phyloP scores from a whole-genome alignment of 2,888 invertebrate genomes.

The Dynastes tityus region DNA sequence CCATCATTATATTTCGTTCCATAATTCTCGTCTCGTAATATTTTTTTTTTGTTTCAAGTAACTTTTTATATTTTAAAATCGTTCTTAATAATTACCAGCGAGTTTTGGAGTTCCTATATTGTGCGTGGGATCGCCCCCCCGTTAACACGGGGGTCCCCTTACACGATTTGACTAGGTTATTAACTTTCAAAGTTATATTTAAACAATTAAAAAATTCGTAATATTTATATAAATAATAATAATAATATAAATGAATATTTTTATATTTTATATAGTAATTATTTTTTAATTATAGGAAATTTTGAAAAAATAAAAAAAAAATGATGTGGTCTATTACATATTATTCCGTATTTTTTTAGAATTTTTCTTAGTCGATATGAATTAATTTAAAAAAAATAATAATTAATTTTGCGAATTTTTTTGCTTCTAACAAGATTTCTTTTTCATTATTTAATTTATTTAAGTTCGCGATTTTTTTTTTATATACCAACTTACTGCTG shows the following conservation, averaged over 20 bases:
- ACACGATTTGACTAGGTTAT: constrained; percentile 68
- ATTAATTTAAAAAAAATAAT: constrained; percentile 51
- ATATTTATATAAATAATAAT: constrained; percentile 64
- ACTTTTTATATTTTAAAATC: constrained; percentile 67
- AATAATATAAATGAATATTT: constrained; percentile 15
- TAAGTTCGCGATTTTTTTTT: not conserved
- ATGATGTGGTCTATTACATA: constrained; percentile 60
- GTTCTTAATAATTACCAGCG: constrained; percentile 83
- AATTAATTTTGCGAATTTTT: constrained; percentile 30
- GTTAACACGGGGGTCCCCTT: constrained; percentile 58
- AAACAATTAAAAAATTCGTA: constrained; percentile 57
- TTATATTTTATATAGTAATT: constrained; percentile 12
- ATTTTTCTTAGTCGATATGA: not conserved
- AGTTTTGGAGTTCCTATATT: constrained; percentile 84
- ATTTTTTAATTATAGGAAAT: constrained; percentile 49
- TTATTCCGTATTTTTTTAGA: not conserved
- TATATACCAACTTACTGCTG: constrained; percentile 33
- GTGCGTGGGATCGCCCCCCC: constrained; percentile 58
- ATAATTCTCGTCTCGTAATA: constrained; percentile 56
- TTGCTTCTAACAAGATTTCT: constrained; percentile 36
- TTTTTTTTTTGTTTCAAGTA: constrained; percentile 54
- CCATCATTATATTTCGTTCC: not conserved
- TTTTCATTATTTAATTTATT: constrained; percentile 10
- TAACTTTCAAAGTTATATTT: constrained; percentile 69
- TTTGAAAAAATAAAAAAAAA: constrained; percentile 61